A percentile compares a stretch with the other conserved stretches of the same genome.
These are phyloP conservation scores for Lacerta viridis DNA, from an alignment of 2,797 vertebrate genomes.

Conservation along the genomic window DNA sequence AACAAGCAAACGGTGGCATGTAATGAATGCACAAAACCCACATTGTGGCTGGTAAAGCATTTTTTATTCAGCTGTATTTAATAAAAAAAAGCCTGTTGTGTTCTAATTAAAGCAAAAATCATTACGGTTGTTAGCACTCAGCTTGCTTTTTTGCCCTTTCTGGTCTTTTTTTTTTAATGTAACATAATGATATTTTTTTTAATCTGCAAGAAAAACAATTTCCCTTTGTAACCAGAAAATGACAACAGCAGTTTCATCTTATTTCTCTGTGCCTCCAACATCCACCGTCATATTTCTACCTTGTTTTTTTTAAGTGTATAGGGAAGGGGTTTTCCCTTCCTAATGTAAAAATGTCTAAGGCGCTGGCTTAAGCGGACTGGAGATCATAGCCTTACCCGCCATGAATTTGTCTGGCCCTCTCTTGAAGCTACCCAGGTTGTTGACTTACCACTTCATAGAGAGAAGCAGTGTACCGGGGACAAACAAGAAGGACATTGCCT, in stretches of 20 bases:
- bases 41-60: background rate
- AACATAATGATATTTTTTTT: background rate
- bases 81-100: slow-evolving; percentile 42
- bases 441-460: too few species aligned
- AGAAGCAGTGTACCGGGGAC: too few species aligned
- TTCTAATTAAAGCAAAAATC: slow-evolving; percentile 66
- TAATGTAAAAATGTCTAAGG: background rate
- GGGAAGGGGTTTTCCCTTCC: background rate
- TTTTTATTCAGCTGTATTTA: slow-evolving; percentile 1
- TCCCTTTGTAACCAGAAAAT: background rate
- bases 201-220: slow-evolving; percentile 14
- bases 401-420: too few species aligned
- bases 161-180: background rate
- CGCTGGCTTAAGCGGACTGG: background rate
- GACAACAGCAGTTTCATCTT: background rate
- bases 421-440: too few species aligned
- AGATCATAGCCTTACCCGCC: too few species aligned
- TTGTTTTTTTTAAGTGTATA: background rate
- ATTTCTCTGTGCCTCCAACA: background rate
- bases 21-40: background rate
- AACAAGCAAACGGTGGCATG: background rate
- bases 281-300: background rate
- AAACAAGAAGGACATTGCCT: too few species aligned
- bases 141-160: background rate
- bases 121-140: slow-evolving; percentile 48